These are phyloP conservation scores for Euura lappo DNA, from an alignment of 1,140 invertebrate genomes.

Conservation along the genomic window DNA sequence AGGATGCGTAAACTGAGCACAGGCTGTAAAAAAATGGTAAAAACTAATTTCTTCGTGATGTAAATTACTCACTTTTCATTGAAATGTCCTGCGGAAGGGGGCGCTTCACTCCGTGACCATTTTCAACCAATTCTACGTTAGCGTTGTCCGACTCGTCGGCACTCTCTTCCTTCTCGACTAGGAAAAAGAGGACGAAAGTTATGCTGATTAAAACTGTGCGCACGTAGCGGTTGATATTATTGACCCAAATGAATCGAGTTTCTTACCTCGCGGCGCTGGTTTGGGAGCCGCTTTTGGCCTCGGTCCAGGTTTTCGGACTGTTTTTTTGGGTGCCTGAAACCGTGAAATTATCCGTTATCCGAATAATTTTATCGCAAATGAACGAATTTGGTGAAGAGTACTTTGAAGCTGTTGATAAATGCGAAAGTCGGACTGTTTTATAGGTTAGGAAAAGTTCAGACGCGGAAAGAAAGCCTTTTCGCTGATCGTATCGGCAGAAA, in stretches of 20 bases:
- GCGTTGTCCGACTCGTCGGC: slow-evolving; percentile 35
- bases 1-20: no score
- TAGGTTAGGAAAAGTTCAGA: neutral
- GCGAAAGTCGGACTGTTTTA: neutral
- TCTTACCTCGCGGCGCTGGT: neutral
- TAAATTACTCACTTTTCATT: slow-evolving; percentile 32
- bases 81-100: slow-evolving; percentile 17
- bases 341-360: slow-evolving; percentile 57
- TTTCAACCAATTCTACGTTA: slow-evolving; percentile 29
- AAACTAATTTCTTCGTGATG: slow-evolving; percentile 5
- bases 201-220: no score
- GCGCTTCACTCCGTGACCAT: slow-evolving; percentile 21
- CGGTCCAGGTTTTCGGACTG: slow-evolving; percentile 76
- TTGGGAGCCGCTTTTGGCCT: slow-evolving; percentile 60
- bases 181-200: no score
- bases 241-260: neutral
- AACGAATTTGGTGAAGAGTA: neutral
- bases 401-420: no score
- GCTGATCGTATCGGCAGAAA: no score
- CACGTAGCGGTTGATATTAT: neutral
- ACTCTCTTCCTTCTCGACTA: slow-evolving; percentile 36
- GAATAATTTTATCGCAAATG: neutral
- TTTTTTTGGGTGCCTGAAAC: slow-evolving; percentile 84
- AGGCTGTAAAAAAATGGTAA: neutral
- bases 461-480: neutral